Base-by-base conservation (phyloP, 1,140 invertebrate species). In the Phocides pigmalion region DNA sequence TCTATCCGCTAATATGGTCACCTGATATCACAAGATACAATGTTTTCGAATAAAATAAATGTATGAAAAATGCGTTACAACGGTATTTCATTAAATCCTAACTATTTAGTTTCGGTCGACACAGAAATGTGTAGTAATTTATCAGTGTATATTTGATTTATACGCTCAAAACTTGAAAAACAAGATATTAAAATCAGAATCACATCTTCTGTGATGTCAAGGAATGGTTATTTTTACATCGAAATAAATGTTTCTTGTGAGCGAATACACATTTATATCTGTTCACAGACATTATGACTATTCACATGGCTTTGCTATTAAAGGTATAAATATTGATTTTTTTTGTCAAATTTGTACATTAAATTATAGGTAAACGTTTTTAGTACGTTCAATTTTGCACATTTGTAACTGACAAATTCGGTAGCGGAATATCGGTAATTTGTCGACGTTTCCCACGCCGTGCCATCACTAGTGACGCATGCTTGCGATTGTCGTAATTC, bases 401-500 rank as follows among this genome's bases (percentile, higher is more conserved):
- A 32, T 32, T 32, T 32, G n/a, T 32, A 32, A 20, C 28, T 28
- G 12, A 22, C 59, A n/a, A n/a, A n/a, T n/a, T n/a, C 41, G 20
- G 32, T 32, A n/a, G 15, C 58, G 15, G 12, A 6, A 6, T 39
- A 14, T 4, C n/a, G n/a, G 35, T n/a, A 16, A 22, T 12, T 42
- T 64, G 73, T 82, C 82, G 80, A 80, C 46, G 72, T 41, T 66
- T 81, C 68, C 65, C 70, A 72, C 49, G 62, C 22, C 2, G 47
- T 44, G 39, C n/a, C 82, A 75, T 75, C 87, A 73, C 82, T 90
- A 87, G 19, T 19, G 65, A 66, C 81, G 72, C 79, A 81, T 79
- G 84, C 83, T 82, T 76, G n/a, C 84, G 84, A 90, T 90, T 90
- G 84, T 79, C 80, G 87, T 88, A 90, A 90, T 83, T 89, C 82